phyloP scores from a whole-genome alignment of 2,797 vertebrate genomes.

The Sebastes kiyomatsui region DNA sequence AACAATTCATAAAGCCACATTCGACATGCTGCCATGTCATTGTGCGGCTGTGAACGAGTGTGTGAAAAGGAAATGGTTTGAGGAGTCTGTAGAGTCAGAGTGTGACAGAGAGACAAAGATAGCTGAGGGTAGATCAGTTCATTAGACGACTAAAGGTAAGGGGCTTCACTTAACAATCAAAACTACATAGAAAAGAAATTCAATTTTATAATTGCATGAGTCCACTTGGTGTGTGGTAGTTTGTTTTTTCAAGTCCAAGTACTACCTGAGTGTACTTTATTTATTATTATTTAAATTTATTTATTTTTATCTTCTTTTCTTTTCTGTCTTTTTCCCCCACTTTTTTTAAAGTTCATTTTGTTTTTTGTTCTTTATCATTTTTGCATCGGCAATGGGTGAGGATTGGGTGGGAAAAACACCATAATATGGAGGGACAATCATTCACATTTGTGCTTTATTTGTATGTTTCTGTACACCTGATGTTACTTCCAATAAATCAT shows the following conservation, averaged over 20 bases:
- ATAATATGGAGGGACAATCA: too few relatives aligned
- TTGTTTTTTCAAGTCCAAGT: neutral
- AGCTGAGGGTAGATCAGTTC: neutral
- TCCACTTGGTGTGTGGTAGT: neutral
- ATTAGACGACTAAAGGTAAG: constrained; percentile 23
- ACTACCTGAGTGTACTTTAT: too few relatives aligned
- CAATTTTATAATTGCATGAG: neutral
- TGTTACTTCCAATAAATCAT: too few relatives aligned
- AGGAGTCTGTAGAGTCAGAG: neutral
- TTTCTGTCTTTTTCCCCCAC: too few relatives aligned
- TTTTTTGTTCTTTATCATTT: too few relatives aligned
- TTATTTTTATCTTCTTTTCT: too few relatives aligned
- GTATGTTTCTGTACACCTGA: too few relatives aligned
- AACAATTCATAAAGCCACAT: neutral
- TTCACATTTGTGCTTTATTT: too few relatives aligned
- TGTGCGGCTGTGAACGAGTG: accelerated
- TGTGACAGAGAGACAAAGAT: neutral
- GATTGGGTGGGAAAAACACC: too few relatives aligned
- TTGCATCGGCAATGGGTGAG: too few relatives aligned
- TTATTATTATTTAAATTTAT: too few relatives aligned
- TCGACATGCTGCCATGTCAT: accelerated
- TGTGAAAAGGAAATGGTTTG: neutral
- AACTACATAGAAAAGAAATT: neutral
- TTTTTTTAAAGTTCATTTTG: too few relatives aligned
- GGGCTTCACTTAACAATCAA: neutral